phyloP scores from a whole-genome alignment of 2,113 vertebrate genomes.

The Cynocephalus volans region DNA sequence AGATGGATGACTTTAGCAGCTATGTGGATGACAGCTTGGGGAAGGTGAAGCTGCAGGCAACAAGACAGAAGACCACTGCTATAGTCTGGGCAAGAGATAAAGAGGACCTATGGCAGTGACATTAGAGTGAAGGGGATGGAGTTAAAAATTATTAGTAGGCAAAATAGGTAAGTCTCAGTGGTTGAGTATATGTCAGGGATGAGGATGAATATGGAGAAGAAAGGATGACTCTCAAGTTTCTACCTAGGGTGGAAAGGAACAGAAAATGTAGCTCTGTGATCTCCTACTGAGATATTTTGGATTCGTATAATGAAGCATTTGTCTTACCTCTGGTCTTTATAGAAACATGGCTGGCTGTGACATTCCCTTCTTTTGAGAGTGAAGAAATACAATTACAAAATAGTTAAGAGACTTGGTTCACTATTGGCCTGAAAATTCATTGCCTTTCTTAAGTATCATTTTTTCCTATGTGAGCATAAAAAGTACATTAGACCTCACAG shows the following conservation, averaged over 20 bases:
- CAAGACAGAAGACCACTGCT: neutral
- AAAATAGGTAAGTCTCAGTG: neutral
- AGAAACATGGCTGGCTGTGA: neutral
- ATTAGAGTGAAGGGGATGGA: neutral
- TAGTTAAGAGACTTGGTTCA: neutral
- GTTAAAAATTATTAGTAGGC: neutral
- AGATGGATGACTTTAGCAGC: neutral
- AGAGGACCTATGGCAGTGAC: neutral
- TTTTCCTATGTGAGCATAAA: slow-evolving; percentile 22
- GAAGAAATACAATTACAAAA: neutral
- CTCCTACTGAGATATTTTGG: neutral
- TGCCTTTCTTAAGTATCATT: neutral
- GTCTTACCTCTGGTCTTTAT: neutral
- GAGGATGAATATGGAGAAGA: neutral
- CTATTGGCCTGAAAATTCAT: neutral
- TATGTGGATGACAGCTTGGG: neutral
- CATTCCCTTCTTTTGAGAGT: neutral
- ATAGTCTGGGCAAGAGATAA: neutral
- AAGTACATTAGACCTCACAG: neutral
- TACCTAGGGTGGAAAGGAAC: neutral
- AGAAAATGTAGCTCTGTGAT: neutral
- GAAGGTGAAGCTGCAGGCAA: neutral
- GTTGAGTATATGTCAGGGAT: neutral
- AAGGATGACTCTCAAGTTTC: neutral
- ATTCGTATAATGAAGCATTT: neutral